Evolutionary conservation across 53 echinoderm and acorn worm genomes (phyloP), one percentile per base, ranked within the genome.

Genomic region (Zoroaster sp.): DNA sequence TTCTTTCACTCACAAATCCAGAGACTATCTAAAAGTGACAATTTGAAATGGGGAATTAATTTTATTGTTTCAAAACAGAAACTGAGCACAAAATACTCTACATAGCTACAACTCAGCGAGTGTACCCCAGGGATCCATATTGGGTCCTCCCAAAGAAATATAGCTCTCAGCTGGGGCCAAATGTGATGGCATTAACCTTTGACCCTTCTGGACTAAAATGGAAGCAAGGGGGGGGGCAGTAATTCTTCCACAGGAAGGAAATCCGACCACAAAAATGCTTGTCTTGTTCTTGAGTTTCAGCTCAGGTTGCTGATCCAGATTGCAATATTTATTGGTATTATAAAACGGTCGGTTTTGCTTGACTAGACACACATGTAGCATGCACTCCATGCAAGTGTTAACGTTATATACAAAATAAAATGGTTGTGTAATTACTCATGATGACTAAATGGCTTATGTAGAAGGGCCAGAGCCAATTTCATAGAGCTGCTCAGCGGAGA

Each of bases 51-150:
- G 54, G 18, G 4, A 67, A 83, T 83, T 59, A 59, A 59, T 36
- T 42, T 28, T 82, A 43, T 67, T 33, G 41, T 83, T 83, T 36
- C 83, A 85, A 85, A 85, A 85, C 85, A 85, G 85, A 85, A 85
- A 85, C 85, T 71, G 35, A 36, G 34, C 7, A 15, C 63, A 8
- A 67, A 85, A 85, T 85, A 85, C 47, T 85, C 33, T 0, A 40
- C 45, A 85, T 71, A 71, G 34, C 85, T 82, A 38, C 59, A 46
- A 20, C 68, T 43, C 71, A 8, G 28, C 18, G 28, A 69, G 63
- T 28, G 28, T 20, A 28, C 85, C 69, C 85, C 20, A 10, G 42
- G 81, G 67, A 70, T 35, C 28, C 6, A 21, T 83, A 34, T 33
- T 9, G 69, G 20, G 35, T 69, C 71, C 47, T 41, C 66, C 66